Evolutionary conservation across 2,113 vertebrate genomes (phyloP), one percentile per base, ranked within the genome.

Genomic region (Ceratotherium simum): DNA sequence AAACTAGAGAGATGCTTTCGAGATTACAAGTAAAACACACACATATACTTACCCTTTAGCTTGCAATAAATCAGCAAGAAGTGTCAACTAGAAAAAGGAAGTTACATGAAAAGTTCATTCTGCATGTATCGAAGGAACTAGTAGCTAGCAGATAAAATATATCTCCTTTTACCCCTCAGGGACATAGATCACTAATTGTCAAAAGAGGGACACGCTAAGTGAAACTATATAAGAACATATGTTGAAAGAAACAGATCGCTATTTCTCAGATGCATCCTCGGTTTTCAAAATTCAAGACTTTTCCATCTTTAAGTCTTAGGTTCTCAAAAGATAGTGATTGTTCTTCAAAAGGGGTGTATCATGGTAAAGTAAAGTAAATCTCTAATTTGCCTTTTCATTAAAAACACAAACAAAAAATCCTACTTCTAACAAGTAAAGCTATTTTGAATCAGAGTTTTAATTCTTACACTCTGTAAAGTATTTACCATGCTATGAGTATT

Each of bases 41-140:
- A 70, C 9, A 88, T 5, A 33, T 42, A 87, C 79, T 84, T 83
- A 80, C 54, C 31, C 33, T 54, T 94, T 60, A 70, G 58, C 27
- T 81, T 54, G 7, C 33, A 90, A 67, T 87, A 85, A 92, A 87
- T 86, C 51, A 88, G 39, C 46, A 86, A 46, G 79, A 58, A 56
- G 8, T 58, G 11, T 72, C 20, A 58, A 31, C 29, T 48, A 8
- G 62, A 51, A 60, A 81, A 92, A 21, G 25, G 23, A 86, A 81
- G 58, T 79, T 58, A 76, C 56, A 73, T 80, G 62, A 64, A 87
- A 92, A 51, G 14, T 78, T 96, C 89, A 75, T 83, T 82, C 20
- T 64, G 36, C 64, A 79, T 56, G 4, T 33, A 67, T 79, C 20
- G 42, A 79, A 86, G 83, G 31, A 86, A 64, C 25, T 29, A n/a